These are phyloP conservation scores for Montipora capricornis DNA, from an alignment of 64 coral and sea anemone genomes.

Conservation along the genomic window DNA sequence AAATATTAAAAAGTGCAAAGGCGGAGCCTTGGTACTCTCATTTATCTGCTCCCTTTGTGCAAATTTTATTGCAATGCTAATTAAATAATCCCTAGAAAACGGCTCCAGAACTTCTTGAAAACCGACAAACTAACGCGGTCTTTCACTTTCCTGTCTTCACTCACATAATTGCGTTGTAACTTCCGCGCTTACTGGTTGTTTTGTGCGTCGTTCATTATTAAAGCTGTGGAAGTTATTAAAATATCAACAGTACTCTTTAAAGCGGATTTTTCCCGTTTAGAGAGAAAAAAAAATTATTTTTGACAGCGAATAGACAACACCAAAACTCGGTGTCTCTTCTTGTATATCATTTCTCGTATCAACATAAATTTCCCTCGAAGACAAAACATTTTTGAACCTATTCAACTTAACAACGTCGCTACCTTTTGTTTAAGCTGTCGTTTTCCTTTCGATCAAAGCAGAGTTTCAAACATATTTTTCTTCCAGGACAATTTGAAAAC, in stretches of 20 bases:
- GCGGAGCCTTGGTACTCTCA: slow-evolving; percentile 87
- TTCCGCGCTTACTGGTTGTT: slow-evolving; percentile 14
- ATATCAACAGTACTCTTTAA: slow-evolving; percentile 34
- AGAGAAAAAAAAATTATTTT: slow-evolving; percentile 7
- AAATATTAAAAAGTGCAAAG: slow-evolving; percentile 80
- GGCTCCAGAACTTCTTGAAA: slow-evolving; percentile 73
- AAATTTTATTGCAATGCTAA: slow-evolving; percentile 94
- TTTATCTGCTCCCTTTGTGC: slow-evolving; percentile 93
- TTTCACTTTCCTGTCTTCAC: slow-evolving; percentile 54
- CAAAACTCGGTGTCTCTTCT: not conserved
- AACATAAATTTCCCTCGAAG: not conserved
- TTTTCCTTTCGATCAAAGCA: not conserved
- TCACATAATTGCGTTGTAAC: slow-evolving; percentile 6
- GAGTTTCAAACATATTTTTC: slow-evolving; percentile 10
- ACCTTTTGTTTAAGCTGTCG: slow-evolving; percentile 25
- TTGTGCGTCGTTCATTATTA: slow-evolving; percentile 48
- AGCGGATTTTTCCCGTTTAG: slow-evolving; percentile 50
- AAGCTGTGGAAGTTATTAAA: slow-evolving; percentile 61
- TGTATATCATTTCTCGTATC: not conserved
- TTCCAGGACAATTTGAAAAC: slow-evolving; percentile 68
- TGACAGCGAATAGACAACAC: not conserved
- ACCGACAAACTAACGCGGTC: slow-evolving; percentile 52
- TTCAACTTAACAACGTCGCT: not conserved
- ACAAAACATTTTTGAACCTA: not conserved
- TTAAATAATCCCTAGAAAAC: slow-evolving; percentile 94